Base-by-base conservation (phyloP, 2,113 vertebrate species). In the Dunckerocampus dactyliophorus region DNA sequence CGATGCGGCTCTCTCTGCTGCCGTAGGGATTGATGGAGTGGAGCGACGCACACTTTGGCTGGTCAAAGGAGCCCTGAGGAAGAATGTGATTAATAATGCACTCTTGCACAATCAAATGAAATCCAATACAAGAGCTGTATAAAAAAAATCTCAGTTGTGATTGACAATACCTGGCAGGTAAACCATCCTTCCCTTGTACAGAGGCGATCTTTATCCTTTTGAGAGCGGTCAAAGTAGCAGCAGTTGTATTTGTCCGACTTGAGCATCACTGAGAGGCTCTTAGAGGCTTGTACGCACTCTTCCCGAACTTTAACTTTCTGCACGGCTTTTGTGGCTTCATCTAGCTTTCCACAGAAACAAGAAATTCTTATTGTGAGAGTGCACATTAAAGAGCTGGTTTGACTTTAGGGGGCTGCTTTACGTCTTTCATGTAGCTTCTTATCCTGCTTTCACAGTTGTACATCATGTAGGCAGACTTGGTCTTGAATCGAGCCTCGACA, bases 11-110 rank as follows among this genome's bases (percentile, higher is more conserved):
- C 56, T 98, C 95, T 19, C 85, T 77, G 92, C 89, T 98, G 16
- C 93, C 68, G 21, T 99, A 99, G 8, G 96, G 96, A 74, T 99
- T 99, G 84, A 99, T 95, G 17, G 94, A 98, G 82, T 99, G 96
- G 14, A 85, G 89, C 15, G 83, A 89, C 0, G 2, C 51, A 52
- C 96, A 99, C 42, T 58, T 1, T 0, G 87, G 70, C 21, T 71
- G 49, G 60, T 99, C 93, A 3, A 94, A 98, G 0, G 96, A 86
- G 6, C 96, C 95, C 95, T 99, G 81, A 24, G 62, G 46, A 55
- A 14, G 46, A 62, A 13, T 16, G 39, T 67, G 24, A 8, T 6
- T 9, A 2, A 24, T 12, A 12, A 20, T n/a, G n/a, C n/a, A n/a
- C n/a, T n/a, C 34, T 37, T 2, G 10, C 11, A 12, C 11, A 39